Percentiles rank a stretch among this genome's conserved stretches.
Evolutionary conservation across 1,140 invertebrate genomes (phyloP).

Genomic region (Artemia franciscana): DNA sequence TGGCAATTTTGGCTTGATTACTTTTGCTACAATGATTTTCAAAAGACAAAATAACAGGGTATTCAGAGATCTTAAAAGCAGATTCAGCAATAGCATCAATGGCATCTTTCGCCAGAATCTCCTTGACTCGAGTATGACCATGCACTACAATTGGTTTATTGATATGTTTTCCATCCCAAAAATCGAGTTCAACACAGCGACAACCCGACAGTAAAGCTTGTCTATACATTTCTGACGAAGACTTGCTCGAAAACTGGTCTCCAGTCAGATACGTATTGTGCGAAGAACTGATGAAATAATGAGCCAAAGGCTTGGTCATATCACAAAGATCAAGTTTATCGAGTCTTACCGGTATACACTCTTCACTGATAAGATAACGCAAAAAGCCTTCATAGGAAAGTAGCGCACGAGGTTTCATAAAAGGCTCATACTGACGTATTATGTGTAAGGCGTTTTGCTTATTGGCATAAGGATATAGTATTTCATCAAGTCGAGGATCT

Average conservation of each 20-base stretch:
- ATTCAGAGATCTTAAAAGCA: conserved; percentile 21
- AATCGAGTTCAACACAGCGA: too few species aligned
- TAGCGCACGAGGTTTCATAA: conserved; percentile 39
- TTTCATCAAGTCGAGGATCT: conserved; percentile 87
- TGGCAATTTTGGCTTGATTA: conserved; percentile 29
- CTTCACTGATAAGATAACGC: conserved; percentile 79
- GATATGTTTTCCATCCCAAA: too few species aligned
- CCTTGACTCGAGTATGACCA: too few species aligned
- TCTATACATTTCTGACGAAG: too few species aligned
- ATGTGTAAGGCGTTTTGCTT: conserved; percentile 58
- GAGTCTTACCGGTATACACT: conserved; percentile 82
- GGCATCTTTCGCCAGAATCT: too few species aligned
- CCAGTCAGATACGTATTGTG: too few species aligned
- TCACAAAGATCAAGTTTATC: too few species aligned
- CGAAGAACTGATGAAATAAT: too few species aligned
- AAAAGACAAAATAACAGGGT: conserved; percentile 30
- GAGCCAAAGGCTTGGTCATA: too few species aligned
- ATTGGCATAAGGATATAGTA: conserved; percentile 84
- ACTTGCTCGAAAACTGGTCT: too few species aligned
- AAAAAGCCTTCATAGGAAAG: conserved; percentile 77
- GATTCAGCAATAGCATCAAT: conserved; percentile 23
- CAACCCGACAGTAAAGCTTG: too few species aligned
- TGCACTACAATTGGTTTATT: too few species aligned
- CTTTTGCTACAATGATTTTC: conserved; percentile 30
- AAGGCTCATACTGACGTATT: conserved; percentile 72